phyloP scores from a whole-genome alignment of 2,113 vertebrate genomes.

The Isurus oxyrinchus region DNA sequence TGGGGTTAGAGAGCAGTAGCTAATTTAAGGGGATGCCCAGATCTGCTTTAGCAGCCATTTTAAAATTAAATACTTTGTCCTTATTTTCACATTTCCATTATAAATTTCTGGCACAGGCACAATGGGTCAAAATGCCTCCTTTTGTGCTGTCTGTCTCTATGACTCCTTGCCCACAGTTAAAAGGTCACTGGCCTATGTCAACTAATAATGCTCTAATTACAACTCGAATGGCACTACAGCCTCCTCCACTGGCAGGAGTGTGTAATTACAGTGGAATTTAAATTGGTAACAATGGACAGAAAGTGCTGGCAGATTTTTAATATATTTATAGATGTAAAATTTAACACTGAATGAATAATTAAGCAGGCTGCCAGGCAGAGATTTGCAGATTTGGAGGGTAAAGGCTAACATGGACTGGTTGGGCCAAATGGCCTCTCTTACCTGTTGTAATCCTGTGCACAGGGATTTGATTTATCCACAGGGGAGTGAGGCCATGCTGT shows the following conservation, averaged over 20 bases:
- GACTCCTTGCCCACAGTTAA: not conserved
- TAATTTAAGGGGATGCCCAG: not conserved
- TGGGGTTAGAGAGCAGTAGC: not conserved
- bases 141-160: not conserved
- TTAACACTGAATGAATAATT: not conserved
- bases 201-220: not conserved
- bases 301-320: not conserved
- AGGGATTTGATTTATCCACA: not conserved
- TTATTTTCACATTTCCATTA: not conserved
- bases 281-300: not conserved
- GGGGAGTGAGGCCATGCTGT: not conserved
- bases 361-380: too few relatives aligned
- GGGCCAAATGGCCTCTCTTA: too few relatives aligned
- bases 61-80: not conserved
- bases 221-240: not conserved
- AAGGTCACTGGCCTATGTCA: not conserved
- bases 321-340: not conserved
- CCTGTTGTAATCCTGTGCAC: not conserved
- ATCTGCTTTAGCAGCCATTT: not conserved
- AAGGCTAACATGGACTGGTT: not conserved
- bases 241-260: not conserved
- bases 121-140: not conserved
- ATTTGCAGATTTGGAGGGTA: not conserved
- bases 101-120: not conserved
- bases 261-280: not conserved